These are phyloP conservation scores for Bothrops jararaca DNA, from an alignment of 2,113 vertebrate genomes.

Conservation along the genomic window DNA sequence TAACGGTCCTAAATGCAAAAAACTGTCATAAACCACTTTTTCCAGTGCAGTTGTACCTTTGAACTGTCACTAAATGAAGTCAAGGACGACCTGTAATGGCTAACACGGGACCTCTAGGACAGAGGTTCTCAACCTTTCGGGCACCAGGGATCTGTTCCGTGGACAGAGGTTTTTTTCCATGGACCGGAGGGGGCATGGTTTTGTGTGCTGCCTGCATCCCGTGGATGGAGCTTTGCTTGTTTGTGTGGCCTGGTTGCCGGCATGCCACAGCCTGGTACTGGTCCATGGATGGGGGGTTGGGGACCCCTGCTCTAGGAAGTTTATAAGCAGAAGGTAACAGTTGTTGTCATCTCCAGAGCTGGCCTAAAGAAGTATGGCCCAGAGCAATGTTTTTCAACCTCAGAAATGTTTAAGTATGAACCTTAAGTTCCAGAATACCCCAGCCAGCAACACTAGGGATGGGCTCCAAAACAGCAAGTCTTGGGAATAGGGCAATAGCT, in stretches of 20 bases:
- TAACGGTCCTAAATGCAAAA: not conserved
- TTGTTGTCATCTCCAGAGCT: not conserved
- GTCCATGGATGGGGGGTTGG: rapidly evolving
- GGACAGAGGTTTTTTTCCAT: too few relatives aligned
- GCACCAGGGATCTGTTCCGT: too few relatives aligned
- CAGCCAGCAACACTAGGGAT: not conserved
- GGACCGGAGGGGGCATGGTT: too few relatives aligned
- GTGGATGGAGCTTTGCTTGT: too few relatives aligned
- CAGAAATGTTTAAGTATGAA: not conserved
- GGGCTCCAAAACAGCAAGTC: not conserved
- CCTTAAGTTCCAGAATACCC: not conserved
- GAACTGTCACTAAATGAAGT: not conserved
- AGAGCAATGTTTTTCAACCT: not conserved
- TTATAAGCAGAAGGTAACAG: not conserved
- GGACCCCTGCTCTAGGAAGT: not conserved
- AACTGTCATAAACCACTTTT: not conserved
- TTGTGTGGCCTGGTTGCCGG: too few relatives aligned
- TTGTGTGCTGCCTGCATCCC: too few relatives aligned
- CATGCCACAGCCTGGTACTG: too few relatives aligned
- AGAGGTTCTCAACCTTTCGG: too few relatives aligned
- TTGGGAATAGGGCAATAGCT: not conserved
- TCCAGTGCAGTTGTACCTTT: not conserved
- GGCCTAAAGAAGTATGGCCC: not conserved
- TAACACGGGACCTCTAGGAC: too few relatives aligned
- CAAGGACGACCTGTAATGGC: not conserved